Evolutionary conservation across 1,140 invertebrate species (phyloP).

Genomic region (Acromyrmex charruanus): DNA sequence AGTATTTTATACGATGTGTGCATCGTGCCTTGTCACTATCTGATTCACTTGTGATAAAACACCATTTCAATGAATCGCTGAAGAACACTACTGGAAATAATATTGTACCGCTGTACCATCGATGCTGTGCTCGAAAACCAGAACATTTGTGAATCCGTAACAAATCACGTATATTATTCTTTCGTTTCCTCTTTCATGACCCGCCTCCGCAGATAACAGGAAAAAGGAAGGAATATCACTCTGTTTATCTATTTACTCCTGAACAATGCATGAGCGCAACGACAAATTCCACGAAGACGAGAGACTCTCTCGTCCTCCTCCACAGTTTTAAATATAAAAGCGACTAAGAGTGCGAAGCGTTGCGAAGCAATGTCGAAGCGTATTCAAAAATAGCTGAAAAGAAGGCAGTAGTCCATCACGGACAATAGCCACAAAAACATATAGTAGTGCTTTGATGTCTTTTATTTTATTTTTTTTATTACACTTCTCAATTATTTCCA

Average conservation of each 20-base stretch:
- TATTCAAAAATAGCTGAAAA: constrained; percentile 54
- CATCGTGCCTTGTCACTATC: background rate
- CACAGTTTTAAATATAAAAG: constrained; percentile 72
- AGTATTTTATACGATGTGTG: background rate
- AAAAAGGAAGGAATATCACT: constrained; percentile 56
- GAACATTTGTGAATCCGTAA: background rate
- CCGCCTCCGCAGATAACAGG: constrained; percentile 68
- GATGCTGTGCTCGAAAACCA: background rate
- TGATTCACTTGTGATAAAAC: background rate
- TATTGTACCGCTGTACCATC: background rate
- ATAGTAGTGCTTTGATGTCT: background rate
- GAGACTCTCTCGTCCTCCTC: background rate
- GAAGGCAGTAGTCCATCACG: background rate
- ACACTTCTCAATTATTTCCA: background rate
- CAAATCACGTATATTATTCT: background rate
- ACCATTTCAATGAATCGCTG: background rate
- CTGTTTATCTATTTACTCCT: constrained; percentile 55
- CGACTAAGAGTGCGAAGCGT: constrained; percentile 30
- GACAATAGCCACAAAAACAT: constrained; percentile 1
- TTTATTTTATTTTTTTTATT: background rate
- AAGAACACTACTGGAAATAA: background rate
- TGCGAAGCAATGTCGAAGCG: constrained; percentile 4
- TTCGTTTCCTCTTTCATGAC: constrained; percentile 31
- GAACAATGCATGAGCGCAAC: background rate
- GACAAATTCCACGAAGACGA: background rate